Evolutionary conservation across 2,113 vertebrate genomes (phyloP).

Genomic region (Phalacrocorax carbo): DNA sequence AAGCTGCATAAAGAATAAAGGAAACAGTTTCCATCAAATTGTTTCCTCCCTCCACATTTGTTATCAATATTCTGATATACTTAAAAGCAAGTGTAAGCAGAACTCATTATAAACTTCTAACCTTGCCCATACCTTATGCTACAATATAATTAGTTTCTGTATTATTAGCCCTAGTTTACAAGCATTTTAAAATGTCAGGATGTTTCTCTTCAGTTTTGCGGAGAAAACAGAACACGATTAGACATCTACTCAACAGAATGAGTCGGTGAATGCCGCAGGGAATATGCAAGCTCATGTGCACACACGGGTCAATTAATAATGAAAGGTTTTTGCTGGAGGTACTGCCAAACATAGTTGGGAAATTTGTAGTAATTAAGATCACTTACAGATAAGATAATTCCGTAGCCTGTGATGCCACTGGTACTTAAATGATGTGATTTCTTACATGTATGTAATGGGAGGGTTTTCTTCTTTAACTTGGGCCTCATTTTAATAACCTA

Average conservation of each 20-base stretch:
- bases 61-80: neutral
- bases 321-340: neutral
- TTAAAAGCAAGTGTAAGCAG: neutral
- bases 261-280: neutral
- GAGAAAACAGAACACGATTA: neutral
- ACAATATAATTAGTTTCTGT: neutral
- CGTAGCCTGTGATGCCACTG: neutral
- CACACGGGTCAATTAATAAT: neutral
- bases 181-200: neutral
- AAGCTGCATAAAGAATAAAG: neutral
- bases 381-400: neutral
- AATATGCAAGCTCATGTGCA: neutral
- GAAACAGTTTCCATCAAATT: neutral
- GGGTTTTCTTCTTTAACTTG: neutral
- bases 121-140: neutral
- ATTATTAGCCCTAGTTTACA: neutral
- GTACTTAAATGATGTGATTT: neutral
- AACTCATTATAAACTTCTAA: neutral
- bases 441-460: neutral
- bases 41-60: neutral
- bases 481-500: neutral
- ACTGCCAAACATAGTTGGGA: neutral
- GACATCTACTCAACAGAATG: neutral
- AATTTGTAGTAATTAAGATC: neutral
- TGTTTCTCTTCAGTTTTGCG: neutral